Evolutionary conservation across 2,113 vertebrate genomes (phyloP).

Genomic region (Phrynosoma platyrhinos): DNA sequence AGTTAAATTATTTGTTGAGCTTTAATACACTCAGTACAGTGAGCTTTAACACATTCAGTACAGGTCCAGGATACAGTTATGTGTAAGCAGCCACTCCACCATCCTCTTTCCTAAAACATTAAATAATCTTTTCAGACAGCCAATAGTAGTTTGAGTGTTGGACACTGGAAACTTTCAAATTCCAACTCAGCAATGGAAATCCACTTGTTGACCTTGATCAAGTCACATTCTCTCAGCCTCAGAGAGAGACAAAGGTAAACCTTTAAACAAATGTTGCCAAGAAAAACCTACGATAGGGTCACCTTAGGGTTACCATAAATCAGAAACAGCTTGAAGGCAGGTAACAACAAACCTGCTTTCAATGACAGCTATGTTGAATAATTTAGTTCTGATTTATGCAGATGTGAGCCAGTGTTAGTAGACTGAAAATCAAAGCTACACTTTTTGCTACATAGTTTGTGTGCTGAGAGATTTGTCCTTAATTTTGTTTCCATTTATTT

Average conservation of each 20-base stretch:
- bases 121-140: neutral
- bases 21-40: too few relatives aligned
- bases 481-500: neutral
- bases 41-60: too few relatives aligned
- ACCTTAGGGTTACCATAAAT: too few relatives aligned
- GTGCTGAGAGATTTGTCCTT: neutral
- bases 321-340: too few relatives aligned
- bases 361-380: neutral
- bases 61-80: neutral
- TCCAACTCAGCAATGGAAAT: too few relatives aligned
- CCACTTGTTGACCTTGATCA: too few relatives aligned
- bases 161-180: too few relatives aligned
- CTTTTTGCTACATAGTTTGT: neutral
- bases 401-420: rapidly evolving
- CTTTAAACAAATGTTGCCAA: too few relatives aligned
- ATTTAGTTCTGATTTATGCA: neutral
- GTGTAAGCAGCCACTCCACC: neutral
- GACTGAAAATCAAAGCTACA: neutral
- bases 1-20: neutral
- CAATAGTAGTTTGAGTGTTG: too few relatives aligned
- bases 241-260: too few relatives aligned
- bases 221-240: too few relatives aligned
- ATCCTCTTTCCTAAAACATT: neutral
- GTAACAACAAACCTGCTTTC: neutral
- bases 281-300: too few relatives aligned